Evolutionary conservation across 2,113 vertebrate species (phyloP).

Genomic region (Corapipo altera): DNA sequence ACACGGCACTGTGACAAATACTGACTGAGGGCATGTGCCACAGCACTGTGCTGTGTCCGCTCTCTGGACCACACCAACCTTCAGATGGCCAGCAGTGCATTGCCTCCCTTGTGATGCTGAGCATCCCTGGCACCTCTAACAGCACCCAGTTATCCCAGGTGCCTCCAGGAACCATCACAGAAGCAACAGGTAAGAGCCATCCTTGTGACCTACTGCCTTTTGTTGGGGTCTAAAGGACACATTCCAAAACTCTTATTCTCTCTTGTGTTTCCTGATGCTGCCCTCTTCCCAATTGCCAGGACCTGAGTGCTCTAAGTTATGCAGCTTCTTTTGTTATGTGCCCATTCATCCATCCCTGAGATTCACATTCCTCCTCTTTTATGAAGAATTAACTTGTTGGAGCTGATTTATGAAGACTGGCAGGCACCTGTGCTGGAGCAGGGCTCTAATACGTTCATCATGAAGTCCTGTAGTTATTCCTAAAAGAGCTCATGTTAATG

Average conservation of each 20-base stretch:
- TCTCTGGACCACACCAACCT: too few relatives aligned
- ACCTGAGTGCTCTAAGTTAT: neutral
- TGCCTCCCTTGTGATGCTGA: accelerated
- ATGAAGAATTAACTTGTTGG: slow-evolving; percentile 70
- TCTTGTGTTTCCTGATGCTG: accelerated
- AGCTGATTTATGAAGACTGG: slow-evolving; percentile 69
- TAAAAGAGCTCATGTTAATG: slow-evolving; percentile 68
- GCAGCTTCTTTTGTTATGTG: neutral
- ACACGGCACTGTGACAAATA: neutral
- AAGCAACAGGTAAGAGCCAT: neutral
- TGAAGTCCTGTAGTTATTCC: slow-evolving; percentile 67
- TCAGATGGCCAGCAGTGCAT: accelerated
- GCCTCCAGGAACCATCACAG: accelerated
- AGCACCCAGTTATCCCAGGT: accelerated
- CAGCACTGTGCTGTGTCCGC: accelerated
- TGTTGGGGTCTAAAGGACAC: accelerated
- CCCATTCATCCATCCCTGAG: neutral
- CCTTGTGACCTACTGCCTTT: neutral
- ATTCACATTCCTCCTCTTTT: slow-evolving; percentile 45
- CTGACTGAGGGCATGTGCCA: neutral
- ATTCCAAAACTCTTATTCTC: neutral
- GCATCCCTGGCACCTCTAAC: neutral
- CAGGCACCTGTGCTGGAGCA: slow-evolving; percentile 46
- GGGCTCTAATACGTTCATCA: slow-evolving; percentile 46
- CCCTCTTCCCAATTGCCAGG: neutral